phyloP scores from a whole-genome alignment of 1,140 invertebrate species.

The Periplaneta americana region DNA sequence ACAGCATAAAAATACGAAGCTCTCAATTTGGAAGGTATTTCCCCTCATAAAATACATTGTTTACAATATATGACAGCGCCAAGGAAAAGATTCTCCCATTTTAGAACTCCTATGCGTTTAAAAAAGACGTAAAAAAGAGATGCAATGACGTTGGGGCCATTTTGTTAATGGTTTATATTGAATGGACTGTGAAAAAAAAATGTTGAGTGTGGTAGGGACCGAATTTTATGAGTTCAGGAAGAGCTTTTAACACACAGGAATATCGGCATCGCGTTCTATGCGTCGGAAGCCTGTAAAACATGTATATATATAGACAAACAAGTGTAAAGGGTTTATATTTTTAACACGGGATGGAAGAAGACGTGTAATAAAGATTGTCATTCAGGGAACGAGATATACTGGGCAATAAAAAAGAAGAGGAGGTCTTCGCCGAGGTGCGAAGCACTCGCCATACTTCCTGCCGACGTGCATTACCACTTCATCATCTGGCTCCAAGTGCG shows the following conservation, averaged over 20 bases:
- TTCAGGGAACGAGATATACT: not conserved
- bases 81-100: not conserved
- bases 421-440: not conserved
- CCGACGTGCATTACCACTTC: not conserved
- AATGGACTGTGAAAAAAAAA: not conserved
- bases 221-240: not conserved
- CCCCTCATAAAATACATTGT: not conserved
- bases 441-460: not conserved
- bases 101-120: not conserved
- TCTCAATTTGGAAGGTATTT: too few relatives aligned
- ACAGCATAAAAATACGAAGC: too few relatives aligned
- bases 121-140: not conserved
- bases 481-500: not conserved
- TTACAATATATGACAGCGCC: not conserved
- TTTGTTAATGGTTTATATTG: not conserved
- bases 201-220: not conserved
- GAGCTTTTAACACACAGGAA: not conserved
- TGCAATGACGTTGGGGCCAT: not conserved
- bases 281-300: not conserved
- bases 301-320: not conserved
- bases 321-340: not conserved
- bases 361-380: not conserved
- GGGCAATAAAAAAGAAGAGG: not conserved
- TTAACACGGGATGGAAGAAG: not conserved
- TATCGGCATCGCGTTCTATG: not conserved